Evolutionary conservation across 2,113 vertebrate species (phyloP).

Genomic region (Rhineura floridana): DNA sequence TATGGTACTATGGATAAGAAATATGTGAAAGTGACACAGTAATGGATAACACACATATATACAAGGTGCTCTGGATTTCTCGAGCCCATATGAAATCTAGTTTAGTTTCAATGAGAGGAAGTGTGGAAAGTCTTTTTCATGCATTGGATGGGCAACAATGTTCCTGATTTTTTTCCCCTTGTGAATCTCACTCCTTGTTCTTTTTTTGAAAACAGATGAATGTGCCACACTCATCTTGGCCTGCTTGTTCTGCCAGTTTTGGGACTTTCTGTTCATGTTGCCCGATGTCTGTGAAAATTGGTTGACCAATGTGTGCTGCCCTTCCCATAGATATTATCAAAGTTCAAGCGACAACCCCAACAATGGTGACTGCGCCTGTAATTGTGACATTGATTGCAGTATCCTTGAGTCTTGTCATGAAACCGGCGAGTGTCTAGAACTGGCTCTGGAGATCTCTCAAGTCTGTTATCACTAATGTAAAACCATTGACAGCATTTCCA

Average conservation of each 20-base stretch:
- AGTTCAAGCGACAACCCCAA: constrained; percentile 60
- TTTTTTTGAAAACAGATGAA: constrained; percentile 75
- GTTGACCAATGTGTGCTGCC: constrained; percentile 76
- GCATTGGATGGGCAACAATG: neutral
- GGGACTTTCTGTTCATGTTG: constrained; percentile 84
- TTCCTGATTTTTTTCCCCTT: neutral
- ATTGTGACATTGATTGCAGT: constrained; percentile 80
- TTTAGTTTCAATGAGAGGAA: neutral
- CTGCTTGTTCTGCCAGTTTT: constrained; percentile 85
- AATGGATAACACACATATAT: no score
- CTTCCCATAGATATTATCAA: constrained; percentile 77
- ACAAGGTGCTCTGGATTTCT: neutral
- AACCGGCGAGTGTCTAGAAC: constrained; percentile 80
- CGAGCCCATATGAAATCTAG: constrained; percentile 1
- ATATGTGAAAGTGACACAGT: neutral
- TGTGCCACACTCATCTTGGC: constrained; percentile 82
- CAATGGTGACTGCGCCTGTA: constrained; percentile 75
- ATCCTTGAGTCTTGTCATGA: constrained; percentile 81
- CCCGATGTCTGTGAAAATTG: constrained; percentile 77
- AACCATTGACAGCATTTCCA: neutral
- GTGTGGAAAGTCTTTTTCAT: neutral
- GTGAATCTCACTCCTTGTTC: constrained; percentile 52
- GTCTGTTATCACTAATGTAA: constrained; percentile 77
- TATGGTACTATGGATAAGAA: neutral
- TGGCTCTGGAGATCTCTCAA: constrained; percentile 85